phyloP scores from a whole-genome alignment of 2,797 vertebrate species.

The Epinephelus coioides region DNA sequence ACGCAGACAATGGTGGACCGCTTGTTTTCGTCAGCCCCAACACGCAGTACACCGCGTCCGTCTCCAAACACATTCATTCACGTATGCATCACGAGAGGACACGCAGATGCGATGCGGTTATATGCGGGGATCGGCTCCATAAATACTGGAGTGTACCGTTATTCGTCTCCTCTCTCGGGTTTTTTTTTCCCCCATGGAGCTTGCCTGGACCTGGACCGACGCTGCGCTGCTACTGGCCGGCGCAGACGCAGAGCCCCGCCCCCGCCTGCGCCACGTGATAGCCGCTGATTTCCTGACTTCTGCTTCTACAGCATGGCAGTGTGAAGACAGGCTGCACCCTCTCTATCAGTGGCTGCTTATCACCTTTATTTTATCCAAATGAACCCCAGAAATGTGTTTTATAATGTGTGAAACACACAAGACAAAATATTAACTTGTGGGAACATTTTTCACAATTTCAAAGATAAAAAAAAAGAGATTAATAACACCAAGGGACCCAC shows the following conservation, averaged over 20 bases:
- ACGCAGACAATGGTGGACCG: constrained; percentile 76
- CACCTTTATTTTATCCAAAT: too few species aligned
- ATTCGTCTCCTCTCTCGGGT: constrained; percentile 80
- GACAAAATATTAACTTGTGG: too few species aligned
- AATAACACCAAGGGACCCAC: too few species aligned
- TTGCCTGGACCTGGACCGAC: constrained; percentile 74
- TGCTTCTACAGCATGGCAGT: not conserved
- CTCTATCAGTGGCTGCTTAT: too few species aligned
- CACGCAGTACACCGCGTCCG: constrained; percentile 58
- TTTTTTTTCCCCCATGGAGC: constrained; percentile 68
- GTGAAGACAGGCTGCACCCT: not conserved
- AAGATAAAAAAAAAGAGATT: too few species aligned
- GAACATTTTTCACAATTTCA: too few species aligned
- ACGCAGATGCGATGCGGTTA: constrained; percentile 71
- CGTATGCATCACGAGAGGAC: constrained; percentile 23
- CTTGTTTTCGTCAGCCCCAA: constrained; percentile 68
- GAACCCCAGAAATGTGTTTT: not conserved
- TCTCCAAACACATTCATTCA: constrained; percentile 42
- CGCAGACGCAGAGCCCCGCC: constrained; percentile 82
- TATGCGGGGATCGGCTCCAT: constrained; percentile 79
- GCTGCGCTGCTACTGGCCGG: constrained; percentile 84
- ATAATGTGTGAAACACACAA: too few species aligned
- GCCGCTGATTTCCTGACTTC: constrained; percentile 70
- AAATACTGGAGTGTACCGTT: constrained; percentile 84
- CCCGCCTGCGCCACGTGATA: constrained; percentile 78